These are phyloP conservation scores for Sussaba pulchella DNA, from an alignment of 2,888 invertebrate species.

Conservation along the genomic window DNA sequence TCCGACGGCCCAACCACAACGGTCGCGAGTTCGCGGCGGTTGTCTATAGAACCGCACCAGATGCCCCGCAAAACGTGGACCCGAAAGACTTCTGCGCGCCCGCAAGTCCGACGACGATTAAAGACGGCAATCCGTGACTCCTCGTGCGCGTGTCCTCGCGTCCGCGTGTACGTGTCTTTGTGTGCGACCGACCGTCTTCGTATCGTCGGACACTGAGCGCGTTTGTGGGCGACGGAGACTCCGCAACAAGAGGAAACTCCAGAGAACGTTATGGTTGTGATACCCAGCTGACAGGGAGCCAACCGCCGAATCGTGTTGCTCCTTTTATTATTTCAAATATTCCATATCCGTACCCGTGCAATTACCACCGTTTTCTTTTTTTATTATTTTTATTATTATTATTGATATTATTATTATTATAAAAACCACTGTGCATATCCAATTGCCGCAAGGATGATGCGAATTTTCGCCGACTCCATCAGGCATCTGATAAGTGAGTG, in stretches of 20 bases:
- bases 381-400: slow-evolving; percentile 2
- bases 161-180: not conserved
- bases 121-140: not conserved
- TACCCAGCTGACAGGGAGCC: slow-evolving; percentile 67
- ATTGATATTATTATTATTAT: not conserved
- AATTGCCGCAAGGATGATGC: slow-evolving; percentile 77
- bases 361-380: slow-evolving; percentile 22
- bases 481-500: slow-evolving; percentile 82
- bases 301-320: slow-evolving; percentile 1
- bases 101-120: not conserved
- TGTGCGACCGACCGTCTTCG: not conserved
- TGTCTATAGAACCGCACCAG: no score
- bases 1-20: no score
- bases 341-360: no score
- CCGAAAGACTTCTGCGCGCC: not conserved
- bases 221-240: not conserved
- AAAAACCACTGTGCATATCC: no score
- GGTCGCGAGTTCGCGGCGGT: no score
- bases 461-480: slow-evolving; percentile 81
- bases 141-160: not conserved
- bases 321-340: slow-evolving; percentile 18
- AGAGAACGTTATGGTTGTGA: slow-evolving; percentile 67
- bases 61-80: not conserved
- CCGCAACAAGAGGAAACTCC: slow-evolving; percentile 18
- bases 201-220: not conserved